A percentile compares a stretch with the other conserved stretches of the same genome.
phyloP scores from a whole-genome alignment of 2,888 invertebrate genomes.

The Andrena praecox region DNA sequence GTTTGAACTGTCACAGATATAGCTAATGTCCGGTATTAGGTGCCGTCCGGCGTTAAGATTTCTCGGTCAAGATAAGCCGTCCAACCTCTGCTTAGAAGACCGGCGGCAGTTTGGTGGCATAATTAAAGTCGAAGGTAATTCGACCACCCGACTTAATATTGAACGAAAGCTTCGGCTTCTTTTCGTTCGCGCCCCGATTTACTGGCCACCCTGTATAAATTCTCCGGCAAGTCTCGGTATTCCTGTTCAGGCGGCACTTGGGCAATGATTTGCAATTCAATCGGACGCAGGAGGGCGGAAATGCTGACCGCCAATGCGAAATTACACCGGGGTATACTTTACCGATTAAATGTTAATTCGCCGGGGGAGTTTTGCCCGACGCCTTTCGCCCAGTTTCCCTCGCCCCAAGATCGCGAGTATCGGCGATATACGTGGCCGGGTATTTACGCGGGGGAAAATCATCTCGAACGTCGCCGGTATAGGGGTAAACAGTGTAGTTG shows the following conservation, averaged over 20 bases:
- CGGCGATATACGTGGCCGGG: background rate
- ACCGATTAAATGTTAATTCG: slow-evolving; percentile 64
- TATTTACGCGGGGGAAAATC: slow-evolving; percentile 25
- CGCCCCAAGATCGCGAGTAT: background rate
- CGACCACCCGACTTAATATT: background rate
- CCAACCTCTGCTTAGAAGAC: background rate
- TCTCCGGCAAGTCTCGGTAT: background rate
- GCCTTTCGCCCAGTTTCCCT: background rate
- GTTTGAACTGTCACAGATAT: too few relatives aligned
- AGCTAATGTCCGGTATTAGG: too few relatives aligned
- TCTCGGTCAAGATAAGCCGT: background rate
- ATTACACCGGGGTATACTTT: slow-evolving; percentile 57
- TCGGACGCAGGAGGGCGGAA: slow-evolving; percentile 29
- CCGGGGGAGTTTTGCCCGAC: slow-evolving; percentile 18
- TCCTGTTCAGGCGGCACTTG: slow-evolving; percentile 15
- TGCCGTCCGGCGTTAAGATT: too few relatives aligned
- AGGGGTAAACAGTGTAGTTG: too few relatives aligned
- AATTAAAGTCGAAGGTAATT: too few relatives aligned
- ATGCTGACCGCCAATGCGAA: slow-evolving; percentile 45
- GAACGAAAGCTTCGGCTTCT: background rate
- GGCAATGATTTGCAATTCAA: slow-evolving; percentile 61
- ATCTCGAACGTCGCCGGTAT: slow-evolving; percentile 15
- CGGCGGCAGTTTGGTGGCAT: too few relatives aligned
- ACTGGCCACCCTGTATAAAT: slow-evolving; percentile 1
- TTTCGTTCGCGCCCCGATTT: background rate